Evolutionary conservation across 2,113 vertebrate species (phyloP).

Genomic region (Tragelaphus strepsiceros): DNA sequence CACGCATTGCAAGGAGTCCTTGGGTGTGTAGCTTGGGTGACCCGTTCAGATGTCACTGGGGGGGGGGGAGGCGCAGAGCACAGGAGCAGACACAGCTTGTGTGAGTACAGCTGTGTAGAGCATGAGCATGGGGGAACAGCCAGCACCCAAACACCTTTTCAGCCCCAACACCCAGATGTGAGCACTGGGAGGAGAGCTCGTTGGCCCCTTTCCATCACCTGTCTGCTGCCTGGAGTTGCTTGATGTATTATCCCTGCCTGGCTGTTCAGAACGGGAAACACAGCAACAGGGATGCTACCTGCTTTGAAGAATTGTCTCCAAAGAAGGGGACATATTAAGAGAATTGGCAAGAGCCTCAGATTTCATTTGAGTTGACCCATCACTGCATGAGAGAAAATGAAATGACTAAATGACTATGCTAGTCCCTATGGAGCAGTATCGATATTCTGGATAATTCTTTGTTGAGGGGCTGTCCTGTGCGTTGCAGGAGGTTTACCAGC

Average conservation of each 20-base stretch:
- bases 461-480: neutral
- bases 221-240: neutral
- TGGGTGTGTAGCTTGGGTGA: neutral
- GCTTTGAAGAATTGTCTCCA: neutral
- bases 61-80: too few relatives aligned
- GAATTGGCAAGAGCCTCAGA: neutral
- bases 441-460: neutral
- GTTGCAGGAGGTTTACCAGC: neutral
- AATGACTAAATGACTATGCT: neutral
- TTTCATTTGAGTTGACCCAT: neutral
- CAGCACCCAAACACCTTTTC: neutral
- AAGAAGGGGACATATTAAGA: neutral
- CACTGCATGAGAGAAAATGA: neutral
- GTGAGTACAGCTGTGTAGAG: neutral
- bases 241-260: neutral
- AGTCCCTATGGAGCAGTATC: neutral
- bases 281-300: neutral
- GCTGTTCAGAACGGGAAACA: neutral
- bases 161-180: accelerated
- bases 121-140: neutral
- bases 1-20: too few relatives aligned
- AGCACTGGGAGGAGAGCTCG: neutral
- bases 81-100: accelerated
- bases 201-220: accelerated
- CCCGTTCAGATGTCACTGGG: accelerated